phyloP scores from a whole-genome alignment of 1,140 invertebrate species.

The Mercenaria mercenaria region DNA sequence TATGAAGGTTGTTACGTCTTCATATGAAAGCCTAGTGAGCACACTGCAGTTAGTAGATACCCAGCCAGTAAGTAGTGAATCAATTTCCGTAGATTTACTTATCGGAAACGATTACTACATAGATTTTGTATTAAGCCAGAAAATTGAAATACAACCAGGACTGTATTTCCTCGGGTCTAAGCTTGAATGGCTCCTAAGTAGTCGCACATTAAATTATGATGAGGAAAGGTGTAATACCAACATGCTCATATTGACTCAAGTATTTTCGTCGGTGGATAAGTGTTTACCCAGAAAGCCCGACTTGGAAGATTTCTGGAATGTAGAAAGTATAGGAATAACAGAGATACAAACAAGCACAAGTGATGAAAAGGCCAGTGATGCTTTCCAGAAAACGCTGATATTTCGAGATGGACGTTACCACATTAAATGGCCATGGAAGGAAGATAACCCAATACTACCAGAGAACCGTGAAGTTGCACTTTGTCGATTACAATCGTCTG shows the following conservation, averaged over 20 bases:
- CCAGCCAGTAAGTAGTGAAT: background rate
- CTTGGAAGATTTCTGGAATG: constrained; percentile 37
- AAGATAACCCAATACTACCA: background rate
- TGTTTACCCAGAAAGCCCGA: background rate
- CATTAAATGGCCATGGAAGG: background rate
- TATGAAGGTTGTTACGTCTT: no score
- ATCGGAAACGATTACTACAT: constrained; percentile 26
- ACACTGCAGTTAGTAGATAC: background rate
- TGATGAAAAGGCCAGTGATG: no score
- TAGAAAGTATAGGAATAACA: constrained; percentile 6
- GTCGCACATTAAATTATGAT: background rate
- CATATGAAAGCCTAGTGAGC: background rate
- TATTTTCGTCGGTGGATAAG: background rate
- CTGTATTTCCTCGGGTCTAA: background rate
- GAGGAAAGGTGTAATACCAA: background rate
- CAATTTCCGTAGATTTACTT: background rate
- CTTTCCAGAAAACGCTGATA: no score
- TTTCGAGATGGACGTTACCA: no score
- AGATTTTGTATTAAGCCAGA: background rate
- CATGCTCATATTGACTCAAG: constrained; percentile 45
- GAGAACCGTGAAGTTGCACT: background rate
- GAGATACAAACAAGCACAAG: no score
- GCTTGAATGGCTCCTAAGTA: background rate
- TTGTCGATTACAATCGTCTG: background rate
- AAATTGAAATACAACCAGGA: background rate